Evolutionary conservation across 2,113 vertebrate species (phyloP), one percentile per base, ranked within the genome.

Genomic region (Protobothrops flavoviridis): DNA sequence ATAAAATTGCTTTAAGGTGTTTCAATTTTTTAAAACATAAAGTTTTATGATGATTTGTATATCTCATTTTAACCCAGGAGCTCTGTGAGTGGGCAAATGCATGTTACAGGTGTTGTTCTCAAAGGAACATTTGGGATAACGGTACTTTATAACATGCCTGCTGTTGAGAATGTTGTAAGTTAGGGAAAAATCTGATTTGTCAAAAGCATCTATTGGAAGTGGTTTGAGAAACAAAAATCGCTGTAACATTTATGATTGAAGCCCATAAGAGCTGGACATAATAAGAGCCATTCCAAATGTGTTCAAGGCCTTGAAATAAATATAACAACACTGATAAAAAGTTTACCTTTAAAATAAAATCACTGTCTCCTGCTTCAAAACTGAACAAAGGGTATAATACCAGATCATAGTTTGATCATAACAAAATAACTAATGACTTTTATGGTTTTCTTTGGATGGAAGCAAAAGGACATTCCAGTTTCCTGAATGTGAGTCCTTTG

Each of bases 251-350:
- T 93, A 88, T 1, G 6, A 85, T 1, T 23, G 88, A 85, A 92
- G 43, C 52, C 13, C 7, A 93, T 20, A n/a, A 5, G 85, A 93
- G 93, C 64, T 93, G 45, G 59, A 56, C 48, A 69, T 94, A 95
- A 5, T 4, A 29, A 90, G 29, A 89, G 8, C 43, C 5, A 89
- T 20, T 33, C 4, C 64, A 74, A 33, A 13, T 74, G 64, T 6
- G 29, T 33, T 33, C n/a, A 74, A 74, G 13, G 29, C 5, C 13
- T 33, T 74, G 4, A 0, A 17, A 33, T 74, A 74, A 74, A 74
- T 33, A 74, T 33, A 74, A 33, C 29, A 33, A 33, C 13, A 33
- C n/a, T 15, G n/a, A 33, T 33, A 33, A 33, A 74, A 74, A 74
- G 64, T 33, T 74, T 74, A 17, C 11, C n/a, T 29, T 64, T 45